Conservation (phyloP, 2,113 vertebrate genomes). For the Ictalurus punctatus region DNA sequence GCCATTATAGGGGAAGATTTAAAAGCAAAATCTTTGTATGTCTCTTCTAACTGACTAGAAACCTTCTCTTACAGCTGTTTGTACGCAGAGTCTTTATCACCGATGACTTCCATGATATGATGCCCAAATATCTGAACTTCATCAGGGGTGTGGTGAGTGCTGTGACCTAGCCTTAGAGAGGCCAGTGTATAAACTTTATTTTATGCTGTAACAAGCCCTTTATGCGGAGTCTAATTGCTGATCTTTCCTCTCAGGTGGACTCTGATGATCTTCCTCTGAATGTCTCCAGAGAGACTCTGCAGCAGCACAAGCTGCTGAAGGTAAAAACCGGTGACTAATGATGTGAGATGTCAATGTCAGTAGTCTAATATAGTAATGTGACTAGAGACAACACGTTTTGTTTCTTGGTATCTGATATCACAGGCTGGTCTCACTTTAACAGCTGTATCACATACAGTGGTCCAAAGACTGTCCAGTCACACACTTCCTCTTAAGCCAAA, state of each 20-base stretch:
- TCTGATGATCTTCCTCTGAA: slow-evolving; percentile 98
- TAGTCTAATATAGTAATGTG: not conserved
- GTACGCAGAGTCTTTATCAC: slow-evolving; percentile 98
- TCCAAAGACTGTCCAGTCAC: not conserved
- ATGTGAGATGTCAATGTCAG: too few species aligned
- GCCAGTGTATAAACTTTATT: not conserved
- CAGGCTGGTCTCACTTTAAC: not conserved
- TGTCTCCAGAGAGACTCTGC: slow-evolving; percentile 96
- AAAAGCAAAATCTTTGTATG: not conserved
- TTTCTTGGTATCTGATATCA: not conserved
- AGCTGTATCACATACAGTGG: not conserved
- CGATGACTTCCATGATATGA: slow-evolving; percentile 99
- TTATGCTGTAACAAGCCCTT: not conserved
- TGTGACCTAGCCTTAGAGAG: not conserved
- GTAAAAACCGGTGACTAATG: slow-evolving; percentile 62
- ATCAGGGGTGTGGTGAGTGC: slow-evolving; percentile 94
- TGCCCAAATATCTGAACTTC: slow-evolving; percentile 98
- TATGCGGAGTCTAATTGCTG: not conserved
- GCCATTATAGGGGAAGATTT: not conserved
- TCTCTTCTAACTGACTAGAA: not conserved
- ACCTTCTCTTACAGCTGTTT: slow-evolving; percentile 77
- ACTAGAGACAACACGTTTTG: not conserved
- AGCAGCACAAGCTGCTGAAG: slow-evolving; percentile 98
- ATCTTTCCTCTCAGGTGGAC: slow-evolving; percentile 81
- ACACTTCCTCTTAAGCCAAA: not conserved